Percentiles rank a stretch among this genome's conserved stretches.
Evolutionary conservation across 2,888 invertebrate genomes (phyloP).

Genomic region (Campopleginae sp.): DNA sequence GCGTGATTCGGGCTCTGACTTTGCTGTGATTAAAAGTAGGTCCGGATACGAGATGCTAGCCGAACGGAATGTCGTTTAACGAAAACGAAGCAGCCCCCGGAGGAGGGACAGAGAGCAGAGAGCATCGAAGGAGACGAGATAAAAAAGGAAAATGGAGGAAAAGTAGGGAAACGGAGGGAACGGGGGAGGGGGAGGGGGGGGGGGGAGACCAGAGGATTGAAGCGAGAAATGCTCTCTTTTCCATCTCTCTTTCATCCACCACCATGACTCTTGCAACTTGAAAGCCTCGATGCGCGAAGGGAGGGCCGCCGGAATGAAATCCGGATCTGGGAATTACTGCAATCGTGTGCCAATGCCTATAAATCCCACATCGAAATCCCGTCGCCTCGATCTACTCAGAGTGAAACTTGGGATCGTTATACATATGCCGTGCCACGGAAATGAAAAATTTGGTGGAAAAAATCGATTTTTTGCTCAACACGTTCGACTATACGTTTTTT

Average conservation of each 20-base stretch:
- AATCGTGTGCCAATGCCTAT: conserved; percentile 67
- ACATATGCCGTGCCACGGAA: conserved; percentile 45
- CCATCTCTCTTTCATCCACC: conserved; percentile 2
- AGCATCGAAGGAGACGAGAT: neutral
- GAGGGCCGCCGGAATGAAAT: conserved; percentile 64
- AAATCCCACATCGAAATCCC: conserved; percentile 62
- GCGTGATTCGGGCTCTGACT: conserved; percentile 60
- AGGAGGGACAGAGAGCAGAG: conserved; percentile 26
- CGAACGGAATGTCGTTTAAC: conserved; percentile 61
- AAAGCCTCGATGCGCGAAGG: conserved; percentile 42
- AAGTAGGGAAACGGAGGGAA: conserved; percentile 20
- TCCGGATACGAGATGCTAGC: conserved; percentile 44
- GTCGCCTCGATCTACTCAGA: conserved; percentile 62
- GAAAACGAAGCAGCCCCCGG: conserved; percentile 35
- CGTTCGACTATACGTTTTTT: too few relatives aligned
- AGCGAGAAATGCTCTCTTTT: conserved; percentile 51
- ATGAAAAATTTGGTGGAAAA: too few relatives aligned
- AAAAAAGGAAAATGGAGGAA: conserved; percentile 7
- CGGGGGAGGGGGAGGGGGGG: neutral
- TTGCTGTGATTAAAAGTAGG: conserved; percentile 68
- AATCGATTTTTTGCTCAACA: too few relatives aligned
- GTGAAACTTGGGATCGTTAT: conserved; percentile 60
- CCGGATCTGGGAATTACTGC: conserved; percentile 69
- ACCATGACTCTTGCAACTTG: conserved; percentile 11
- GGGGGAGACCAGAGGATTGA: conserved; percentile 31